Evolutionary conservation across 2,113 vertebrate species (phyloP), one percentile per base, ranked within the genome.

Genomic region (Hiodon tergisus): DNA sequence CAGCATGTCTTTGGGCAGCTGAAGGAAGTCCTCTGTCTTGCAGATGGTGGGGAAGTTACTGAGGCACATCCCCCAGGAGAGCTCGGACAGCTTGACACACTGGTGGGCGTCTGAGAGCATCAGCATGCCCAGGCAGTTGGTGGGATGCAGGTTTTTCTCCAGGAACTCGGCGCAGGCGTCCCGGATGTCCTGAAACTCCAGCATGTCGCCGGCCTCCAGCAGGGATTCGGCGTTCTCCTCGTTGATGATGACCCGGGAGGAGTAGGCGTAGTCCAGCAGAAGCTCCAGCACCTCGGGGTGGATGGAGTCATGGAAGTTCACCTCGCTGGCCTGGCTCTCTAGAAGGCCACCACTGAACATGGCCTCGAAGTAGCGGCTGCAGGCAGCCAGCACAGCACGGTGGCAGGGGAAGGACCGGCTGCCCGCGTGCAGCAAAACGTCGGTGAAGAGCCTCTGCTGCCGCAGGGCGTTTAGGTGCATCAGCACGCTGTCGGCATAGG

Each of bases 141-240:
- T 84, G 1, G 91, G 91, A 71, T 93, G 87, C 58, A 94, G 91
- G 85, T 93, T 93, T 76, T 88, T 90, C 82, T 94, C 92, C 6
- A 93, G 83, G 76, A 94, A 94, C 77, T 93, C 93, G 0, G 93
- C 92, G 0, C 91, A 93, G 57, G 93, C 93, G 31, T 94, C 93
- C 1, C 92, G 89, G 81, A 93, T 93, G 83, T 94, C 93, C 80
- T 93, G 92, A 81, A 94, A 94, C 85, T 94, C 92, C 69, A 94
- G 81, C 93, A 94, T 94, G 86, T 94, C 93, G 6, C 92, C 92
- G 2, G 92, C 93, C 78, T 94, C 92, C 74, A 94, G 80, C 0
- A 94, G 86, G 0, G 93, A 93, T 84, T 94, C 93, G 0, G 93
- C 92, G 8, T 93, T 93, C 79, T 93, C 93, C 80, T 94, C 92